Percentiles rank a stretch among this genome's conserved stretches.
phyloP scores from a whole-genome alignment of 2,797 vertebrate genomes.

The Discoglossus pictus region DNA sequence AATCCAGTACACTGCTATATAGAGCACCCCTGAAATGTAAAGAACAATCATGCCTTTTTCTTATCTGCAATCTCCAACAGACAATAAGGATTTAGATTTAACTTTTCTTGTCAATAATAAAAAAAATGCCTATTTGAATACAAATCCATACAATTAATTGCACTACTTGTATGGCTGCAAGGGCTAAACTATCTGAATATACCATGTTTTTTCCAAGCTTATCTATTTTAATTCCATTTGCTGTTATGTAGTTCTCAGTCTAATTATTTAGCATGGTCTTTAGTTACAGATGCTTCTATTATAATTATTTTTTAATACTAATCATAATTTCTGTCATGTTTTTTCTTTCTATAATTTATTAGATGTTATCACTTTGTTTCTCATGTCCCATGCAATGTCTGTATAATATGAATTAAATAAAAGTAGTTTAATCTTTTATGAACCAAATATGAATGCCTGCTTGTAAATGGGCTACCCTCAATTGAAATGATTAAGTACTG shows the following conservation, averaged over 20 bases:
- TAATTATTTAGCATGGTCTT: slow-evolving; percentile 27
- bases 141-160: neutral
- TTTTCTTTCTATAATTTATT: slow-evolving; percentile 25
- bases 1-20: too few species aligned
- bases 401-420: slow-evolving; percentile 33
- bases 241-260: slow-evolving; percentile 15
- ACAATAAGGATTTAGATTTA: too few species aligned
- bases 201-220: slow-evolving; percentile 18
- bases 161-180: neutral
- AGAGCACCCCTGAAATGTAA: too few species aligned
- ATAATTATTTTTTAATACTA: slow-evolving; percentile 36
- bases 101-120: too few species aligned
- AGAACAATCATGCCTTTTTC: too few species aligned
- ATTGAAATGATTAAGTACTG: slow-evolving; percentile 37
- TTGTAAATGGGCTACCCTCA: slow-evolving; percentile 33
- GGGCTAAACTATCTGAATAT: slow-evolving; percentile 14
- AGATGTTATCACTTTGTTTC: slow-evolving; percentile 39
- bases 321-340: slow-evolving; percentile 27
- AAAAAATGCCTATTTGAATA: too few species aligned
- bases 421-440: slow-evolving; percentile 34
- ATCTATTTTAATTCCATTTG: slow-evolving; percentile 16
- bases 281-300: slow-evolving; percentile 27
- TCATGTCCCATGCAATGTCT: slow-evolving; percentile 20
- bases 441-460: slow-evolving; percentile 15
- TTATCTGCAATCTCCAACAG: too few species aligned